A percentile compares a stretch with the other conserved stretches of the same genome.
These are phyloP conservation scores for Stercorarius parasiticus DNA, from an alignment of 2,113 vertebrate species.

Conservation along the genomic window DNA sequence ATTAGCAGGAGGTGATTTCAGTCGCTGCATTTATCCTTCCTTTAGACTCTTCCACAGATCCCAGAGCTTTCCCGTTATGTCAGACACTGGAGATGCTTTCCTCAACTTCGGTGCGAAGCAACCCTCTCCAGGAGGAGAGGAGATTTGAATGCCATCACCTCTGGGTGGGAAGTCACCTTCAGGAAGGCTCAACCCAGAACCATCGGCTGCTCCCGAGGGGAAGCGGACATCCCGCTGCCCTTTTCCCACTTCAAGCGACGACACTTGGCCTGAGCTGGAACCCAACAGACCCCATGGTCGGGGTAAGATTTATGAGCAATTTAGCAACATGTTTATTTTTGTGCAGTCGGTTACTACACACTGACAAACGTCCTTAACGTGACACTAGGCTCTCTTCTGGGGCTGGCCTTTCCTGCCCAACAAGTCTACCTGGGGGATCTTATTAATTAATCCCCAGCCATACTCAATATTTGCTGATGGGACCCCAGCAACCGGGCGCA, in stretches of 20 bases:
- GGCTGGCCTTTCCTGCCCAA: background rate
- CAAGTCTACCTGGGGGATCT: background rate
- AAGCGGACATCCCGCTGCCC: background rate
- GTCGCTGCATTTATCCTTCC: background rate
- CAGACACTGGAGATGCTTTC: background rate
- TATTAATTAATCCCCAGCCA: background rate
- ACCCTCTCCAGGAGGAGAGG: background rate
- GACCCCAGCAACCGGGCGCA: rapidly evolving
- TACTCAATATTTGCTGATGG: background rate
- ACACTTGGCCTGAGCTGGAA: background rate
- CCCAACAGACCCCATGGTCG: background rate
- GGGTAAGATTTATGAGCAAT: background rate
- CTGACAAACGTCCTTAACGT: background rate
- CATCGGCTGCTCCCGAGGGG: background rate
- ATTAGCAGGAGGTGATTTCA: background rate
- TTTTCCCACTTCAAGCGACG: rapidly evolving
- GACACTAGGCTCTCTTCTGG: background rate
- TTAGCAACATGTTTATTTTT: background rate
- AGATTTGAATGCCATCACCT: background rate
- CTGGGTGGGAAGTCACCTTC: background rate
- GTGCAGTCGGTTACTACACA: background rate
- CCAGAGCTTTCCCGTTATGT: background rate
- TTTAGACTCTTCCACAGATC: background rate
- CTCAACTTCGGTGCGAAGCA: background rate
- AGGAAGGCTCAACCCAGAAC: background rate